These are phyloP conservation scores for Spodoptera litura DNA, from an alignment of 1,140 invertebrate genomes.

Conservation along the genomic window DNA sequence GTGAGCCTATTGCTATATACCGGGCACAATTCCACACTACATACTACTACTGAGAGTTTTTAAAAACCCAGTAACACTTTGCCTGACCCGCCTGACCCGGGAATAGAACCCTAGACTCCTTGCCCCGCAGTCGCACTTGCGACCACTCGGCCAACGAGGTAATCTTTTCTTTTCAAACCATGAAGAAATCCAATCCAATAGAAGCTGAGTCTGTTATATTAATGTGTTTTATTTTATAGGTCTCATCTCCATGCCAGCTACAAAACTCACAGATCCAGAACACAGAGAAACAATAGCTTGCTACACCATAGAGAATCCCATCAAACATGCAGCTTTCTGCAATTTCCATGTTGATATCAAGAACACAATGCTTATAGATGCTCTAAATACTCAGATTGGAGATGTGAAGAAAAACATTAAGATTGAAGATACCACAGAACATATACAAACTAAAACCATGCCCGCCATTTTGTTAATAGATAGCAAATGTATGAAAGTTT, in stretches of 20 bases:
- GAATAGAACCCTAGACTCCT: too few relatives aligned
- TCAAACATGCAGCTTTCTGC: conserved; percentile 94
- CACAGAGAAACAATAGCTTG: conserved; percentile 88
- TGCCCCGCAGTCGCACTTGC: too few relatives aligned
- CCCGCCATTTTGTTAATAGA: conserved; percentile 92
- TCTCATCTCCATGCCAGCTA: conserved; percentile 80
- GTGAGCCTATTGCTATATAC: too few relatives aligned
- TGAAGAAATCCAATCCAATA: too few relatives aligned
- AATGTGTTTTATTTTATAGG: conserved; percentile 62
- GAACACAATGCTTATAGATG: conserved; percentile 85
- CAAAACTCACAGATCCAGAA: conserved; percentile 77
- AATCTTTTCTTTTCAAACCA: too few relatives aligned
- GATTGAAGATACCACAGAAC: conserved; percentile 81
- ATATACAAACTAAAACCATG: conserved; percentile 75
- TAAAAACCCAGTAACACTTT: too few relatives aligned
- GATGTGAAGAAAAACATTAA: conserved; percentile 82
- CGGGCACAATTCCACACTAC: too few relatives aligned
- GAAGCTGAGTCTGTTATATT: too few relatives aligned
- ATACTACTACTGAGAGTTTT: too few relatives aligned
- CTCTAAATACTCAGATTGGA: conserved; percentile 80
- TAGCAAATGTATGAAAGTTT: conserved; percentile 92
- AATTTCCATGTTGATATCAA: conserved; percentile 89
- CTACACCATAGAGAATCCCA: conserved; percentile 93
- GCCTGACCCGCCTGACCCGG: too few relatives aligned
- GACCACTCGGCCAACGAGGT: too few relatives aligned